These are phyloP conservation scores for Chrysaora quinquecirrha DNA, from an alignment of 30 jellyfish, hydroid and myxozoan genomes.

Conservation along the genomic window DNA sequence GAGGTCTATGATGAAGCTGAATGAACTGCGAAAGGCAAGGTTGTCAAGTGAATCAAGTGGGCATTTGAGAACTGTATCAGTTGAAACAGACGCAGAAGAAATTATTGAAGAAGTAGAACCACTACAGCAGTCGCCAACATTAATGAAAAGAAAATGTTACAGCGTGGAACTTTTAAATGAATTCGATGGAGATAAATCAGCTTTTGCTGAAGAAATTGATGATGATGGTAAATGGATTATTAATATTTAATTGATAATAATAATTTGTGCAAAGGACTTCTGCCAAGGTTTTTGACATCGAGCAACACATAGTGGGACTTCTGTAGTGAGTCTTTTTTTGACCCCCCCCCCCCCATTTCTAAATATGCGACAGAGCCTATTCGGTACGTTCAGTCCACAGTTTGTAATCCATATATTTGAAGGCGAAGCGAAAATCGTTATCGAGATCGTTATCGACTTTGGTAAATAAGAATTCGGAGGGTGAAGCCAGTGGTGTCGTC, in stretches of 20 bases:
- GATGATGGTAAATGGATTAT: conserved; percentile 57
- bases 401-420: no score
- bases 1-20: background rate
- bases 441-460: no score
- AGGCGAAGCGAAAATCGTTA: no score
- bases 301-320: no score
- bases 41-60: conserved; percentile 12
- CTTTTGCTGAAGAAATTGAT: conserved; percentile 46
- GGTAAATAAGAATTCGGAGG: no score
- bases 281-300: no score
- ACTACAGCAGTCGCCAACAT: conserved; percentile 26
- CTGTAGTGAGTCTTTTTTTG: no score
- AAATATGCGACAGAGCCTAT: no score
- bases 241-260: conserved; percentile 10
- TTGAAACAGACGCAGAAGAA: conserved; percentile 50
- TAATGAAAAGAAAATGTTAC: conserved; percentile 37
- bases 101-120: conserved; percentile 25
- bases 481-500: no score
- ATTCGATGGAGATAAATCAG: conserved; percentile 52
- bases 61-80: conserved; percentile 35
- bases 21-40: conserved; percentile 23
- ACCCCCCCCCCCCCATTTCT: no score
- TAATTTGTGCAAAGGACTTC: no score
- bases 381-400: no score
- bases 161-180: conserved; percentile 56